Conservation (phyloP, 2,888 invertebrate genomes). For the Hemaris fuciformis region DNA sequence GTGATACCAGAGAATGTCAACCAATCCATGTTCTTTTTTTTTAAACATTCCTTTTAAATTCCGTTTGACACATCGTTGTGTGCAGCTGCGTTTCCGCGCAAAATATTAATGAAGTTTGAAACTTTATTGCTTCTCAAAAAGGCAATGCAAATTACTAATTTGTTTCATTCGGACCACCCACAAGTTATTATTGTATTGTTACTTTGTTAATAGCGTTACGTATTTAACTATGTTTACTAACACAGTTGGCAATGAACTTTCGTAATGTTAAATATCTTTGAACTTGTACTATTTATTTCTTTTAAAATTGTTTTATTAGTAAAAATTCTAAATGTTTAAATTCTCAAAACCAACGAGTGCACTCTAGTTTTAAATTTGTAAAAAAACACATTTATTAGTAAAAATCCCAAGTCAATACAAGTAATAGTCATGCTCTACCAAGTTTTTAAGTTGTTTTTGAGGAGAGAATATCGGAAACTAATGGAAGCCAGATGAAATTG, state of each 20-base stretch:
- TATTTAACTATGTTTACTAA: neutral
- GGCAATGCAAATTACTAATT: neutral
- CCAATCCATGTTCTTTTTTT: neutral
- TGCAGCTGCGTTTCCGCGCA: neutral
- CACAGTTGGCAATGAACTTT: neutral
- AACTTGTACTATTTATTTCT: too few relatives aligned
- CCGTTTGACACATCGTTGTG: neutral
- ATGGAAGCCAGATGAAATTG: too few relatives aligned
- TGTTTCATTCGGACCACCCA: constrained; percentile 11
- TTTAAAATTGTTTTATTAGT: too few relatives aligned
- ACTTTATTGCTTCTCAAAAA: neutral
- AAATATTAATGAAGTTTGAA: neutral
- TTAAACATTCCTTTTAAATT: neutral
- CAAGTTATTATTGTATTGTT: constrained; percentile 10
- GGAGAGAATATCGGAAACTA: too few relatives aligned
- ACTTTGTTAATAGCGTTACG: neutral
- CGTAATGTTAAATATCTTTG: neutral
- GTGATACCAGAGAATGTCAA: constrained; percentile 1
- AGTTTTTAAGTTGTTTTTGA: too few relatives aligned
- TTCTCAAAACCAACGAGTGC: too few relatives aligned
- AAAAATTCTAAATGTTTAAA: too few relatives aligned
- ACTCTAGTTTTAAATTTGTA: too few relatives aligned
- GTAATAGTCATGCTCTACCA: too few relatives aligned
- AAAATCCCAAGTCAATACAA: too few relatives aligned
- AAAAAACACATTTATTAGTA: too few relatives aligned